Conservation (phyloP, 2,888 invertebrate genomes). For the Escarpia spicata region DNA sequence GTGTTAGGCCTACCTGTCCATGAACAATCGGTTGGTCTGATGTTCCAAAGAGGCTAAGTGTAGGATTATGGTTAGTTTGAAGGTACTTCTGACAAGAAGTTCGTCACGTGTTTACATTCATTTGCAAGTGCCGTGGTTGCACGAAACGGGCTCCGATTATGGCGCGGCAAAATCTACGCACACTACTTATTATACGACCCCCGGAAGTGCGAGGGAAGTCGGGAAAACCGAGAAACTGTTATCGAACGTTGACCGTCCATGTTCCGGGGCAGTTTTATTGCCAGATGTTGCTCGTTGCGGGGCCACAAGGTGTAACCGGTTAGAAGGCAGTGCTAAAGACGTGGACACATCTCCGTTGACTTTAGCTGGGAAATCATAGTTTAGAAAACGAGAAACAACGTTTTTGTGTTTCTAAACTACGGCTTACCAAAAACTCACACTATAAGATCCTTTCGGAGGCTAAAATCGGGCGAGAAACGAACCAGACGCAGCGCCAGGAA, state of each 20-base stretch:
- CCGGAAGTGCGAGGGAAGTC: neutral
- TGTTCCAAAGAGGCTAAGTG: no score
- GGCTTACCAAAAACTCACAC: neutral
- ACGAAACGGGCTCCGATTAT: no score
- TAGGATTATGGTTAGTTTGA: no score
- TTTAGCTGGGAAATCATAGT: neutral
- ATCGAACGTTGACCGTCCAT: neutral
- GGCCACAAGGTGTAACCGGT: neutral
- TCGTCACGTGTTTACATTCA: no score
- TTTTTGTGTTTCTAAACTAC: neutral
- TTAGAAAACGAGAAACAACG: neutral
- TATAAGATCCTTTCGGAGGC: neutral
- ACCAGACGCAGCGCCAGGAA: neutral
- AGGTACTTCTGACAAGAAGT: no score
- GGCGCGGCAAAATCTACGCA: neutral
- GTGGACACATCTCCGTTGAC: neutral
- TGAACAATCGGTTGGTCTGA: no score
- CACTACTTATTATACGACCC: neutral
- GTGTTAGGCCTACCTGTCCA: no score
- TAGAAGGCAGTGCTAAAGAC: neutral
- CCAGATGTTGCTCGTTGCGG: slow-evolving; percentile 7
- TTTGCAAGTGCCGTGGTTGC: no score
- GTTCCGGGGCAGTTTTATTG: neutral
- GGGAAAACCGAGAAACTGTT: neutral
- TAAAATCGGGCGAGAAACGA: neutral